Evolutionary conservation across 2,113 vertebrate species (phyloP), one percentile per base, ranked within the genome.

Genomic region (Mola mola): DNA sequence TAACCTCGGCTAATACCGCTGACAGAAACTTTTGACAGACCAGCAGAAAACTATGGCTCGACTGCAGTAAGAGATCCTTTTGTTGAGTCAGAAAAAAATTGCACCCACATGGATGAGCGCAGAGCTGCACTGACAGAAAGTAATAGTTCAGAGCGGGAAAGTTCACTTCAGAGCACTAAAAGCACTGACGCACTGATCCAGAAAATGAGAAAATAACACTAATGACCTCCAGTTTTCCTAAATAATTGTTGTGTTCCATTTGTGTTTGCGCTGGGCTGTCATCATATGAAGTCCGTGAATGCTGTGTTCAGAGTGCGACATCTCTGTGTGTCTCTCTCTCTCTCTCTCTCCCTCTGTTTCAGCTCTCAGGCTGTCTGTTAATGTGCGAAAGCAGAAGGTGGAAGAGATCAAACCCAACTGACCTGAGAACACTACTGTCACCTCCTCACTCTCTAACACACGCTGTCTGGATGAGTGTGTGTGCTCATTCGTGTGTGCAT

Each of bases 321-420:
- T 19, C 78, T 15, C 8, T 58, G 26, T 67, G 0, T 51, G 28
- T 49, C 24, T 60, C 52, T 41, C 8, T 47, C 9, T 31, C 5
- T 63, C 26, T 58, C 16, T 47, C 19, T 69, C 16, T 3, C 66
- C 72, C 53, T 82, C 47, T 75, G 72, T 78, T 84, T 78, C 73
- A 75, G 81, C 81, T 83, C 60, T 62, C 29, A 6, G 85, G 78
- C 65, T 67, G 79, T 60, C 69, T 78, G 76, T 73, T 79, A 86
- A 89, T 81, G 88, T 87, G 88, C 76, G 86, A 88, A 89, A 78
- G 82, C 84, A 89, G 79, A 78, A 86, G 82, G 82, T 89, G 84
- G 84, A 89, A 89, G 80, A 80, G 83, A 87, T 90, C 81, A 87
- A 87, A 83, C 68, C 81, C 71, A 82, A 81, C 81, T 82, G 82